Conservation (phyloP, 2,113 vertebrate genomes). For the Mola mola region DNA sequence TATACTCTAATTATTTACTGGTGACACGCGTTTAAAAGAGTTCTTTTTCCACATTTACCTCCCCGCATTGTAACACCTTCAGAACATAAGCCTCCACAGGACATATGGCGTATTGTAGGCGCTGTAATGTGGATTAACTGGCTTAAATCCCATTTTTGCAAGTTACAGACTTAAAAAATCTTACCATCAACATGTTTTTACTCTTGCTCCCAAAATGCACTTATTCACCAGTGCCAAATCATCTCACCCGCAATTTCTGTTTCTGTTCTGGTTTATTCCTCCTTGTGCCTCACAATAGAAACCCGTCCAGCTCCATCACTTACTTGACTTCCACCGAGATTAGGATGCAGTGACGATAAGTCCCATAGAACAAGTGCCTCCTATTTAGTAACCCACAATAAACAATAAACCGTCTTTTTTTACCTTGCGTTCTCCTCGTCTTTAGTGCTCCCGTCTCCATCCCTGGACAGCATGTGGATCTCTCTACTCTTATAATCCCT, state of each 20-base stretch:
- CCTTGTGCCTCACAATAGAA: no score
- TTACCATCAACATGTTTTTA: conserved; percentile 21
- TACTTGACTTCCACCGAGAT: not conserved
- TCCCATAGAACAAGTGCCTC: not conserved
- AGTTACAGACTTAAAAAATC: conserved; percentile 21
- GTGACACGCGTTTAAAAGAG: no score
- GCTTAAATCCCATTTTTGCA: conserved; percentile 35
- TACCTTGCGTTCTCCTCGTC: conserved; percentile 12
- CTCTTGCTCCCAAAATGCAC: not conserved
- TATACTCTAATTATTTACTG: no score
- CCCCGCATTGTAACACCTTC: no score
- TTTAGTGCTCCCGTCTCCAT: conserved; percentile 63
- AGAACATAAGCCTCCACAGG: conserved; percentile 16
- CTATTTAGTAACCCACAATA: not conserved
- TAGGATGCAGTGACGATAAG: conserved; percentile 9
- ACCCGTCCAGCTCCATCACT: conserved; percentile 9
- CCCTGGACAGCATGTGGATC: conserved; percentile 44
- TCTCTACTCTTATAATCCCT: conserved; percentile 56
- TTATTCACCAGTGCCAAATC: not conserved
- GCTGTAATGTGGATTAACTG: conserved; percentile 56
- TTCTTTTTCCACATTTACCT: no score
- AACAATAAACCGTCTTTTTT: conserved; percentile 1
- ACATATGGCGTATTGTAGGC: not conserved
- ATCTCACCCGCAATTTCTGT: no score
- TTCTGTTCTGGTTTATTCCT: no score